Evolutionary conservation across 2,888 invertebrate genomes (phyloP).

Genomic region (Cephus spinipes): DNA sequence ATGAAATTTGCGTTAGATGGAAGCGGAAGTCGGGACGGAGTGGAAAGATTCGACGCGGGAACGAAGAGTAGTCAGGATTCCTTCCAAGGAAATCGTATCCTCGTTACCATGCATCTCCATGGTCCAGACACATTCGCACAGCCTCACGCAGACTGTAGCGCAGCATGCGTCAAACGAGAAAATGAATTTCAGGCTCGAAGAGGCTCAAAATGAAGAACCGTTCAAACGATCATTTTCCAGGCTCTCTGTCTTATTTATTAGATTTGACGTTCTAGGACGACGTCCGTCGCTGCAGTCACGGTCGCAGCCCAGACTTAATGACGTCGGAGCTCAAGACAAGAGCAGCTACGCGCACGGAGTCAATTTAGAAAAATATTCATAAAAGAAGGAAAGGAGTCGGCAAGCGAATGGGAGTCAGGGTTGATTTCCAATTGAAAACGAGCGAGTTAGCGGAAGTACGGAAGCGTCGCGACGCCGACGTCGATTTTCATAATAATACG

Average conservation of each 20-base stretch:
- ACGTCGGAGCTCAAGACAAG: conserved; percentile 6
- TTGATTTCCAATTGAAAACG: conserved; percentile 11
- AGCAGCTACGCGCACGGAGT: not conserved
- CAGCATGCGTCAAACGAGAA: not conserved
- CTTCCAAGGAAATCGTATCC: not conserved
- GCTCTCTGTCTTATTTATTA: not conserved
- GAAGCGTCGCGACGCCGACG: not conserved
- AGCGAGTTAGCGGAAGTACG: not conserved
- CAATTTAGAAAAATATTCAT: conserved; percentile 6
- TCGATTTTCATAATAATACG: not conserved
- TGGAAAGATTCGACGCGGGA: not conserved
- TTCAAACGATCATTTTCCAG: not conserved
- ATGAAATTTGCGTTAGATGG: conserved; percentile 3
- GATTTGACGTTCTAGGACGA: not conserved
- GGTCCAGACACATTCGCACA: not conserved
- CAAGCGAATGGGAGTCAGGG: not conserved
- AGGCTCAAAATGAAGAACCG: not conserved
- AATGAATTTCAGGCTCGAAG: not conserved
- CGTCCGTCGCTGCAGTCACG: not conserved
- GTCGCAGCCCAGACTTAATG: not conserved
- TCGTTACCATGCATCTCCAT: not conserved
- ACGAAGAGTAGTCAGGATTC: not conserved
- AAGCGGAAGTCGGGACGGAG: not conserved
- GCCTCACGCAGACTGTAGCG: not conserved
- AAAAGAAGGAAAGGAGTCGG: conserved; percentile 16